Evolutionary conservation across 2,113 vertebrate genomes (phyloP).

Genomic region (Lota lota): DNA sequence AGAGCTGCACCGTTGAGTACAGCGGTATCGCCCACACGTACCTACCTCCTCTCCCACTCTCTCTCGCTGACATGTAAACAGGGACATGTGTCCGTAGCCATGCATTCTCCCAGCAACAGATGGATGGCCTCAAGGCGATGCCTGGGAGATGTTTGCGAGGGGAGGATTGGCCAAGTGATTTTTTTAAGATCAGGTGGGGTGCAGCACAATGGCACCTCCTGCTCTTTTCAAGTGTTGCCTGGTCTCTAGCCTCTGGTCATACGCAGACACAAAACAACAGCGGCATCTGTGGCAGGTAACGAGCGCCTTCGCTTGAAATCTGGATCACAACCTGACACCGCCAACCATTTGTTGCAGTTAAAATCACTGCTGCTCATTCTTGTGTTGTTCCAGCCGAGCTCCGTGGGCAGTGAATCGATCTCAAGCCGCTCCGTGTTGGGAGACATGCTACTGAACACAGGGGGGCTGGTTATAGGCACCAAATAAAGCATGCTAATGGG

Average conservation of each 20-base stretch:
- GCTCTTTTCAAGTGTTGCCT: constrained; percentile 59
- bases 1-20: constrained; percentile 30
- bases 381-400: background rate
- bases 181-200: constrained; percentile 65
- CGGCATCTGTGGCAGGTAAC: constrained; percentile 72
- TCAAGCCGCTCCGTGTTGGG: no score
- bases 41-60: background rate
- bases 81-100: constrained; percentile 28
- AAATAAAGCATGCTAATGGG: background rate
- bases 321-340: constrained; percentile 54
- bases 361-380: constrained; percentile 67
- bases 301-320: constrained; percentile 59
- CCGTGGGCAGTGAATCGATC: no score
- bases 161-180: constrained; percentile 53
- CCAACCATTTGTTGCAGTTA: constrained; percentile 68
- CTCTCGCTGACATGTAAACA: constrained; percentile 20
- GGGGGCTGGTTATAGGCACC: background rate
- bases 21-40: constrained; percentile 37
- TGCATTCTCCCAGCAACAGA: constrained; percentile 60
- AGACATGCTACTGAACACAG: no score
- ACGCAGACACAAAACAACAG: constrained; percentile 59
- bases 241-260: constrained; percentile 53
- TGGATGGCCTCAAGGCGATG: constrained; percentile 65
- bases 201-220: constrained; percentile 67
- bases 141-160: constrained; percentile 44